Base-by-base conservation (phyloP, 2,113 vertebrate species). In the Tretioscincus oriximinensis region DNA sequence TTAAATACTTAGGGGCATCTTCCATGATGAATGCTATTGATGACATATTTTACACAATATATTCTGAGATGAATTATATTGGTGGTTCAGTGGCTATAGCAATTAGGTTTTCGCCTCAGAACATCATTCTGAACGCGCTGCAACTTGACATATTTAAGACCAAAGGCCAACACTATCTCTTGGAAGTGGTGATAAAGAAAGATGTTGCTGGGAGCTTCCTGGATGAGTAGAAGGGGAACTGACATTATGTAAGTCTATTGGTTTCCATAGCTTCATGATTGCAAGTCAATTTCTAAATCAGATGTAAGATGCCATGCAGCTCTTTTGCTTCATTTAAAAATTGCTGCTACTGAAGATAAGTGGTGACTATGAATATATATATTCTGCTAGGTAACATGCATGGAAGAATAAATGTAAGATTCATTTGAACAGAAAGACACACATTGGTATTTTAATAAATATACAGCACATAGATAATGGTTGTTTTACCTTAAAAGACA, bases 171-270 rank as follows among this genome's bases (percentile, higher is more conserved):
- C 28, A 41, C 68, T 80, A 22, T n/a, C 26, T 69, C 16, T 10
- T 69, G 18, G 31, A 78, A 76, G 76, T 20, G 3, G 68, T 1
- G 31, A 28, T 47, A 75, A 63, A 69, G 2, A 45, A 75, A 3
- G 6, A 18, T 21, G 31, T 61, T 83, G 82, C 66, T 81, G 64
- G 9, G 58, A 45, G 81, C 54, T 12, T 18, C 9, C 21, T 61
- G 11, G 31, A 77, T 73, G 61, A 86, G 63, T 51, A 3, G 54
- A 85, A 60, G 31, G 64, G 28, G 1, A 74, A 51, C 24, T 77
- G 7, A 49, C 1, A 60, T 10, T 51, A 22, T 49, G 71, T 9
- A 68, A 41, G 31, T 81, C 7, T 60, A 49, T 4, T 11, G 1
- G 76, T 31, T 47, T 79, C 45, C 24, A 78, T 4, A 61, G 4